Percentiles rank a stretch among this genome's conserved stretches.
Evolutionary conservation across 92 coral and sea anemone species (phyloP).

Genomic region (Desmophyllum pertusum): DNA sequence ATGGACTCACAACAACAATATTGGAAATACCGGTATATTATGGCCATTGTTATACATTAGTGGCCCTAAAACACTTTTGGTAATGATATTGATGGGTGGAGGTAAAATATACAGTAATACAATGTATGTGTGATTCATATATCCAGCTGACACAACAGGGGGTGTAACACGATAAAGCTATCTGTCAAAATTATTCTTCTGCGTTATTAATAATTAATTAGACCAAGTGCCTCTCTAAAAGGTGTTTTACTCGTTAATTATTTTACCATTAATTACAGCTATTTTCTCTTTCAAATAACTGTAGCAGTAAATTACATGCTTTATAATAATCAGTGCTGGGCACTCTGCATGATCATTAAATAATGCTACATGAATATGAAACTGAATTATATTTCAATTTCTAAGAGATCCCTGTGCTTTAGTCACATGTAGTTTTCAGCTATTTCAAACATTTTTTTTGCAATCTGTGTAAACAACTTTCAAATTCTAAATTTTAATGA

Average conservation of each 20-base stretch:
- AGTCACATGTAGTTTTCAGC: not conserved
- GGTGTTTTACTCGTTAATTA: conserved; percentile 4
- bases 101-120: no score
- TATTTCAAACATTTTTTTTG: not conserved
- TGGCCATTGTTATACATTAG: no score
- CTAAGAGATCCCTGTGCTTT: not conserved
- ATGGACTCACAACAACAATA: not conserved
- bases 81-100: no score
- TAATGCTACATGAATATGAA: not conserved
- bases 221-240: not conserved
- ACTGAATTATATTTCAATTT: not conserved
- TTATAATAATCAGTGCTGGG: no score
- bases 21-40: no score
- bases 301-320: no score
- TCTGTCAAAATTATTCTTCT: not conserved
- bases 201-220: conserved; percentile 10
- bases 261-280: not conserved
- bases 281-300: not conserved
- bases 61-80: no score
- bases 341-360: not conserved
- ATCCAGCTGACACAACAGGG: not conserved
- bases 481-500: not conserved
- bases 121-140: no score
- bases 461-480: not conserved
- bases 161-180: not conserved